Conservation (phyloP, 2,113 vertebrate species). For the Eudorcas thomsonii region DNA sequence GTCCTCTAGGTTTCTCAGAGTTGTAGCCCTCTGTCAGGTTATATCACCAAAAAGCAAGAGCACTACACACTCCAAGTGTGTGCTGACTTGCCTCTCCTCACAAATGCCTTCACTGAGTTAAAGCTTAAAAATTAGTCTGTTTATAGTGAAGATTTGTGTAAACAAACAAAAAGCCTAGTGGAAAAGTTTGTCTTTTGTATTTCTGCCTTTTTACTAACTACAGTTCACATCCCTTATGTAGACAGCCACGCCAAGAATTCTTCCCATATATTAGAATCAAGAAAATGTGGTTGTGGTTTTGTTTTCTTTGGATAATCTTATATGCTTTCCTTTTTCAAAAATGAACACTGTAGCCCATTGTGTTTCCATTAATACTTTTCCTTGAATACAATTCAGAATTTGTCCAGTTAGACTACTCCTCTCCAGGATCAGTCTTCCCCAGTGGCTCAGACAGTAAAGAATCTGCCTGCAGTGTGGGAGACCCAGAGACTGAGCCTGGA, state of each 20-base stretch:
- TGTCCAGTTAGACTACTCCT: not conserved
- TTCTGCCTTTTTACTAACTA: not conserved
- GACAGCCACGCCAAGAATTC: not conserved
- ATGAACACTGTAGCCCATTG: not conserved
- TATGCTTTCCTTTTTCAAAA: not conserved
- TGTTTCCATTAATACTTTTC: not conserved
- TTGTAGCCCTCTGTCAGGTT: not conserved
- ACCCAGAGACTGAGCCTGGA: not conserved
- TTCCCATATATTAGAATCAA: not conserved
- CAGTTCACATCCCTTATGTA: not conserved
- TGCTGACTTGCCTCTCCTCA: not conserved
- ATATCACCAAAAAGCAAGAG: not conserved
- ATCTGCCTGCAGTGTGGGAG: not conserved
- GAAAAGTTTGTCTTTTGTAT: not conserved
- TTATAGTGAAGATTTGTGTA: not conserved
- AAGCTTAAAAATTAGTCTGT: not conserved
- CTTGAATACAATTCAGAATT: not conserved
- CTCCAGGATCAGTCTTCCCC: fast-evolving
- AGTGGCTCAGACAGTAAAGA: not conserved
- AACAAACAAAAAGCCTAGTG: not conserved
- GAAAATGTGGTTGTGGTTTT: not conserved
- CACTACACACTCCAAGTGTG: not conserved
- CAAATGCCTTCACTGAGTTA: not conserved
- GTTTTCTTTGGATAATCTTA: not conserved
- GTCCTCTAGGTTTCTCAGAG: not conserved